Percentiles rank a stretch among this genome's conserved stretches.
Evolutionary conservation across 1,140 invertebrate species (phyloP).

Genomic region (Trichomalopsis sarcophagae): DNA sequence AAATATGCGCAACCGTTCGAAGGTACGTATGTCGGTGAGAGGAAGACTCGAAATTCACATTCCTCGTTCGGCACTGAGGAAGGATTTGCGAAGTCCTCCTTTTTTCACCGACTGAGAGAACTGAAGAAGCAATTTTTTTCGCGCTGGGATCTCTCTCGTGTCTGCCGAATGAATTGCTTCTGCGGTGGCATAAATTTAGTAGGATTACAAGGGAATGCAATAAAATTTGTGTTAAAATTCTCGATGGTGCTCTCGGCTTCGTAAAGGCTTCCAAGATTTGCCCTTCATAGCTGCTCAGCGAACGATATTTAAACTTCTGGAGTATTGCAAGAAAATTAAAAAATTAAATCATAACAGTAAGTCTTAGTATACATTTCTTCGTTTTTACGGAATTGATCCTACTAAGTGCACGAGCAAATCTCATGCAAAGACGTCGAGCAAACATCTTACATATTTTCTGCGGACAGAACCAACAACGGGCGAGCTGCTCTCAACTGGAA

Average conservation of each 20-base stretch:
- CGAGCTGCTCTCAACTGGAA: slow-evolving; percentile 4
- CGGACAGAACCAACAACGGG: slow-evolving; percentile 18
- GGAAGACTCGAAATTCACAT: slow-evolving; percentile 34
- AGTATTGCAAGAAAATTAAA: background rate
- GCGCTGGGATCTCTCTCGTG: background rate
- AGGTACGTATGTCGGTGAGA: background rate
- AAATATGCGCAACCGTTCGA: background rate
- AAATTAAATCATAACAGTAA: background rate
- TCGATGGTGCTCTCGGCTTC: background rate
- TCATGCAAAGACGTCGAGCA: slow-evolving; percentile 44
- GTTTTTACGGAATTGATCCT: slow-evolving; percentile 23
- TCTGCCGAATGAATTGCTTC: background rate
- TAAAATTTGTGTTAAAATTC: background rate
- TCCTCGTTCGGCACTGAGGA: background rate
- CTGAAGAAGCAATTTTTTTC: slow-evolving; percentile 8
- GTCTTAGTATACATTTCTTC: background rate
- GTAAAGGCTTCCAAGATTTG: background rate
- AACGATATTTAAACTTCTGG: too few species aligned
- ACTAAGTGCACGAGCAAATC: slow-evolving; percentile 34
- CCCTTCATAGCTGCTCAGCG: too few species aligned
- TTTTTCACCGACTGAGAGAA: background rate
- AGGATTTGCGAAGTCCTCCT: background rate
- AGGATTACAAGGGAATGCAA: slow-evolving; percentile 10
- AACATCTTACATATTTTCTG: slow-evolving; percentile 49
- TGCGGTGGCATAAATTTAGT: background rate